A percentile compares a stretch with the other conserved stretches of the same genome.
Conservation (phyloP, 2,888 invertebrate genomes). For the Adineta ricciae region DNA sequence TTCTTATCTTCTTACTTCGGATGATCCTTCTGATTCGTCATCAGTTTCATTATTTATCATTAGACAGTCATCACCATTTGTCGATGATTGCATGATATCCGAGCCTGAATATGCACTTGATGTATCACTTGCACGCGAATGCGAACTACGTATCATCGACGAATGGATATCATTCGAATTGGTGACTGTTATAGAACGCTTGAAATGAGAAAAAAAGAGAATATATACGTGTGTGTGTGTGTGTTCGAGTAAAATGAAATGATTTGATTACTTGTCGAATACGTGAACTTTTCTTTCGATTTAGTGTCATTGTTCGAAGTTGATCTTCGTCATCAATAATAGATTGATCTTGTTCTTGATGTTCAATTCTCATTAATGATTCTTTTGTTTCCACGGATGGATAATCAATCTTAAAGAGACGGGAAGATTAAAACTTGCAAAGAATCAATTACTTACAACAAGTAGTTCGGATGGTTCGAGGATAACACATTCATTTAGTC, state of each 20-base stretch:
- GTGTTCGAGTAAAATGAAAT: too few species aligned
- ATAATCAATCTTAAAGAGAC: conserved; percentile 15
- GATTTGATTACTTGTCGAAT: neutral
- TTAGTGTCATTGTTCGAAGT: neutral
- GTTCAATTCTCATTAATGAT: neutral
- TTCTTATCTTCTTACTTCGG: neutral
- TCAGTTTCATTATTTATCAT: neutral
- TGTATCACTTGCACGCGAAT: conserved; percentile 80
- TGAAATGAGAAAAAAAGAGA: neutral
- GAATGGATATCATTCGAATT: conserved; percentile 1
- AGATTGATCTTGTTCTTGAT: neutral
- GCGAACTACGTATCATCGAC: neutral
- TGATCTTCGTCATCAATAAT: neutral
- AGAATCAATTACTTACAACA: conserved; percentile 53
- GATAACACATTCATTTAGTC: conserved; percentile 72
- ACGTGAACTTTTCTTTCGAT: conserved; percentile 6
- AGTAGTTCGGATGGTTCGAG: conserved; percentile 77
- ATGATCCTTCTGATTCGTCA: conserved; percentile 10
- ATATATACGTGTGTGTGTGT: neutral
- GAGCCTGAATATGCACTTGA: conserved; percentile 91
- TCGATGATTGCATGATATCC: conserved; percentile 78
- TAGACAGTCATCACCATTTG: conserved; percentile 35
- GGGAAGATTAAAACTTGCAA: too few species aligned
- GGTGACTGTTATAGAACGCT: neutral
- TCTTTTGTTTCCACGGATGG: neutral